phyloP scores from a whole-genome alignment of 2,797 vertebrate genomes.

The Xerus rutilus region DNA sequence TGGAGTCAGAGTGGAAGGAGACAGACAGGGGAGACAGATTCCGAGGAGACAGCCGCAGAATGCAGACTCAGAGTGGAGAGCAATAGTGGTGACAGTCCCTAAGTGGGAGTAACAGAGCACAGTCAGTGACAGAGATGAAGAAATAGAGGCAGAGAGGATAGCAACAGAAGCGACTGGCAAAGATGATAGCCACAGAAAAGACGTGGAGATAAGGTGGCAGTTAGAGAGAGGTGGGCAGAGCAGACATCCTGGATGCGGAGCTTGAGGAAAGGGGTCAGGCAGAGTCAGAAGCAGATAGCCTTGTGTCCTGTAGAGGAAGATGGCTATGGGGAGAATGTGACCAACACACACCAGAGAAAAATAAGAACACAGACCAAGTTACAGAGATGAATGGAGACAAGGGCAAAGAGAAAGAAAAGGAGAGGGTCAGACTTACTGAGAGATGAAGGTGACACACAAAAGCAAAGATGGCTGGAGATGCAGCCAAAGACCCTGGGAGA shows the following conservation, averaged over 20 bases:
- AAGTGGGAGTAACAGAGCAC: background rate
- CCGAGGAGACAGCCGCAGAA: background rate
- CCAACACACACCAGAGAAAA: background rate
- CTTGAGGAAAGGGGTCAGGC: accelerated
- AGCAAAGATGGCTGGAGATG: background rate
- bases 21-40: background rate
- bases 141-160: background rate
- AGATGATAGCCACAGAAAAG: background rate
- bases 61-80: background rate
- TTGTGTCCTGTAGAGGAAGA: background rate
- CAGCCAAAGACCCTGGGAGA: background rate
- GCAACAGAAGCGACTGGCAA: background rate
- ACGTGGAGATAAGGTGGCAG: background rate
- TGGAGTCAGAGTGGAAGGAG: no score
- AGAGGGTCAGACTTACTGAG: background rate
- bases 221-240: no score
- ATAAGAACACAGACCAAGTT: background rate
- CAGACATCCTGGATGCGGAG: background rate
- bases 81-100: background rate
- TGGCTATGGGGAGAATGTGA: background rate
- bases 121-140: background rate
- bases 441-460: background rate
- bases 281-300: background rate
- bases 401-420: background rate
- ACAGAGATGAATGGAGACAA: background rate